Evolutionary conservation across 2,888 invertebrate species (phyloP).

Genomic region (Amiota mariae): DNA sequence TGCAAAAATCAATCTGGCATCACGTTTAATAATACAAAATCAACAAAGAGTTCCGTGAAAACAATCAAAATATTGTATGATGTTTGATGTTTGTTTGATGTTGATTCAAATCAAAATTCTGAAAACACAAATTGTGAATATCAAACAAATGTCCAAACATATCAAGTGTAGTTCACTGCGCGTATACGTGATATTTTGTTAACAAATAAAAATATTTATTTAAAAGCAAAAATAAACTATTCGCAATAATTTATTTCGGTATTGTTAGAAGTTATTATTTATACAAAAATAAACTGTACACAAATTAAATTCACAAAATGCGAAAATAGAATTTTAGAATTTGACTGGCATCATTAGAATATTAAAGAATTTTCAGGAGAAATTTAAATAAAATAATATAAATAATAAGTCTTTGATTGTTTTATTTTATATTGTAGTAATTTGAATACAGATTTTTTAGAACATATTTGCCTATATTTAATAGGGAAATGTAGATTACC

Average conservation of each 20-base stretch:
- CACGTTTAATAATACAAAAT: background rate
- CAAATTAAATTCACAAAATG: background rate
- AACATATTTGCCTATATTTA: too few relatives aligned
- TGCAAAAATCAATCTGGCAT: too few relatives aligned
- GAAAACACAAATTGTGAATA: background rate
- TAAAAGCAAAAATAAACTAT: background rate
- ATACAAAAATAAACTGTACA: background rate
- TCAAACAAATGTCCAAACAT: background rate
- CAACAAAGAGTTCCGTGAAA: background rate
- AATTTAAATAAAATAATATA: too few relatives aligned
- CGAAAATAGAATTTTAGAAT: too few relatives aligned
- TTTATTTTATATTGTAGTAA: too few relatives aligned
- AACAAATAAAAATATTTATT: background rate
- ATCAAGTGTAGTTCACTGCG: background rate
- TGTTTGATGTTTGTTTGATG: too few relatives aligned
- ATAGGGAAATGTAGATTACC: too few relatives aligned
- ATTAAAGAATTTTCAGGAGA: too few relatives aligned
- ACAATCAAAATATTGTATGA: background rate
- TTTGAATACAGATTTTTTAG: too few relatives aligned
- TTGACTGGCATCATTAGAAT: too few relatives aligned
- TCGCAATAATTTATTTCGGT: background rate
- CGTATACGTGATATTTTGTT: conserved; percentile 25
- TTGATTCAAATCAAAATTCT: conserved; percentile 17
- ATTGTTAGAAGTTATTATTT: background rate
- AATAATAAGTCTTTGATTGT: too few relatives aligned